These are phyloP conservation scores for Lutjanus campechanus DNA, from an alignment of 2,797 vertebrate genomes.

Conservation along the genomic window DNA sequence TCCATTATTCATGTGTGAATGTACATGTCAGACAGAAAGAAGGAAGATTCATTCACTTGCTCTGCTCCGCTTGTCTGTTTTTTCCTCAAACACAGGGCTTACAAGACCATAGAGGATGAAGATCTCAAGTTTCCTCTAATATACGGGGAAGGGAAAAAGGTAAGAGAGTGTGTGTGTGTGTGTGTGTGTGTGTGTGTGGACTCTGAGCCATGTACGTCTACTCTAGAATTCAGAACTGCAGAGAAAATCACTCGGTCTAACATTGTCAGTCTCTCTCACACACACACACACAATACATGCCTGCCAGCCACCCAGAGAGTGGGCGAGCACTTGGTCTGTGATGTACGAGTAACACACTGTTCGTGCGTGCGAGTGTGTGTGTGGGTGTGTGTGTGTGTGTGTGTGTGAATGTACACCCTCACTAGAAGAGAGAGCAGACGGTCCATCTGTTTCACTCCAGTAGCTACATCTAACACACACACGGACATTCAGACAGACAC, in stretches of 20 bases:
- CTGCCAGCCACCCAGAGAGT: conserved; percentile 57
- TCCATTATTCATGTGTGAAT: background rate
- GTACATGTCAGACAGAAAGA: background rate
- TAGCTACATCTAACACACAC: conserved; percentile 48
- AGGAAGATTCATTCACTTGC: conserved; percentile 14
- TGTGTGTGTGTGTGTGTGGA: conserved; percentile 17
- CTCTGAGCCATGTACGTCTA: conserved; percentile 1
- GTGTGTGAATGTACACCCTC: conserved; percentile 12
- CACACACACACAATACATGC: conserved; percentile 33
- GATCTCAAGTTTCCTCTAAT: conserved; percentile 99
- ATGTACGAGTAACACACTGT: conserved; percentile 47
- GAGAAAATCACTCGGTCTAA: conserved; percentile 37
- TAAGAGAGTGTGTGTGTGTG: conserved; percentile 65
- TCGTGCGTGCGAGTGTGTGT: conserved; percentile 11
- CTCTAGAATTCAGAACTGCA: conserved; percentile 45
- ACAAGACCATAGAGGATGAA: conserved; percentile 97
- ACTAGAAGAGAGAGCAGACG: conserved; percentile 47
- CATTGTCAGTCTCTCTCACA: conserved; percentile 43
- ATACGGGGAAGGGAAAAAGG: conserved; percentile 99
- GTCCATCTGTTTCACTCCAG: conserved; percentile 62
- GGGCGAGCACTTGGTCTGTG: conserved; percentile 55
- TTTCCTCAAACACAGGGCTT: conserved; percentile 89
- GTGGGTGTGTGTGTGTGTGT: conserved; percentile 27
- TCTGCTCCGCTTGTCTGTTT: conserved; percentile 9
- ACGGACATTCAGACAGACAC: conserved; percentile 37